These are phyloP conservation scores for Stichodactyla mertensii DNA, from an alignment of 64 coral and sea anemone genomes.

Conservation along the genomic window DNA sequence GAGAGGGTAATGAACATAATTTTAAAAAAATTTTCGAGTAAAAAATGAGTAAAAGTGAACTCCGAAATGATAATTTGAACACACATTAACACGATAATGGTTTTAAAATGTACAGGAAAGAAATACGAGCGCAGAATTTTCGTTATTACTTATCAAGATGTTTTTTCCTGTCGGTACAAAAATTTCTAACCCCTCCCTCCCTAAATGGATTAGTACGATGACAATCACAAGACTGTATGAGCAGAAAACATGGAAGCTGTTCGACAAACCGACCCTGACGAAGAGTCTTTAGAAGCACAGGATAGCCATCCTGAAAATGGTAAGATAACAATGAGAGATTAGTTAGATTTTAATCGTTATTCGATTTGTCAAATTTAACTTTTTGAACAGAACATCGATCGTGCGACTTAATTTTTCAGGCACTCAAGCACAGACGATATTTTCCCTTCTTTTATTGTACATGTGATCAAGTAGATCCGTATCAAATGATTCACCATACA, in stretches of 20 bases:
- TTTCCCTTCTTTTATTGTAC: too few species aligned
- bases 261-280: conserved; percentile 7
- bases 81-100: background rate
- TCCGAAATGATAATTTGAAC: background rate
- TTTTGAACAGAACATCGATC: too few species aligned
- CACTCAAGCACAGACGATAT: too few species aligned
- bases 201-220: background rate
- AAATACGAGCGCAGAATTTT: too few species aligned
- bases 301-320: background rate
- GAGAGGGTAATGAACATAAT: background rate
- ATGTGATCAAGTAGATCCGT: too few species aligned
- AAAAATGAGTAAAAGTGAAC: background rate
- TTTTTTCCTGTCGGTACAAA: background rate
- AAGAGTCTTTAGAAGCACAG: background rate
- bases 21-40: background rate
- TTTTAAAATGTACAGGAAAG: background rate
- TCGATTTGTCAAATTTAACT: background rate
- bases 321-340: background rate
- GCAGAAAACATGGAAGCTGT: background rate
- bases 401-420: too few species aligned
- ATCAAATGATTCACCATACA: too few species aligned
- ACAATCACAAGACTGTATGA: background rate
- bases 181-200: background rate
- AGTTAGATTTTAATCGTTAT: background rate
- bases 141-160: background rate